phyloP scores from a whole-genome alignment of 1,140 invertebrate species.

The Babylonia areolata region DNA sequence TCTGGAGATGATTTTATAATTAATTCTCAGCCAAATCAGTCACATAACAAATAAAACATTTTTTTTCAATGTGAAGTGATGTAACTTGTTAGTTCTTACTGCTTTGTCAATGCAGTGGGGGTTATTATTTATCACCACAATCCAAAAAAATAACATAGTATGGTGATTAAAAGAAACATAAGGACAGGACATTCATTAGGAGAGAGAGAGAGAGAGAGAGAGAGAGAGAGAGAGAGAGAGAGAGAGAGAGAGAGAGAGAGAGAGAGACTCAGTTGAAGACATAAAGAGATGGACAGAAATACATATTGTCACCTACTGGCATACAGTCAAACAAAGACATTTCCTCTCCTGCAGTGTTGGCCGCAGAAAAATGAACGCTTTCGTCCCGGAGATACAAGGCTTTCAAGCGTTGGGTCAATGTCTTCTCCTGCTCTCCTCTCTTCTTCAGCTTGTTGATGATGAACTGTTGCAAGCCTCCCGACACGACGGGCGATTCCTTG shows the following conservation, averaged over 20 bases:
- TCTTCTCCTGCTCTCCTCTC: conserved; percentile 14
- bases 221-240: no score
- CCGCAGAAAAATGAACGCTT: not conserved
- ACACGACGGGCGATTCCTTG: conserved; percentile 45
- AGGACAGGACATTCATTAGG: no score
- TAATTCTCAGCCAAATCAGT: no score
- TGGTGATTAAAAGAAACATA: no score
- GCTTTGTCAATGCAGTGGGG: no score
- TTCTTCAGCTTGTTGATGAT: conserved; percentile 57
- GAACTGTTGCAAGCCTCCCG: conserved; percentile 68
- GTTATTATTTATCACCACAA: no score
- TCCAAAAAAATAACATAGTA: no score
- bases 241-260: conserved; percentile 15
- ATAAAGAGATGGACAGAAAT: not conserved
- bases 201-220: no score
- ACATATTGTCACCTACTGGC: conserved; percentile 68
- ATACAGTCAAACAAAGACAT: conserved; percentile 52
- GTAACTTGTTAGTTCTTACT: no score
- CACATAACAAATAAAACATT: no score
- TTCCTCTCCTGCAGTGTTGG: conserved; percentile 11
- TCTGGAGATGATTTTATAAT: no score
- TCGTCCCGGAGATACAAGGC: conserved; percentile 42
- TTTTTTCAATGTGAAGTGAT: no score
- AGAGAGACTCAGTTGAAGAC: not conserved
- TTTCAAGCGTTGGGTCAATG: conserved; percentile 37